phyloP scores from a whole-genome alignment of 23 tunicate species.

The Oikopleura albicans region DNA sequence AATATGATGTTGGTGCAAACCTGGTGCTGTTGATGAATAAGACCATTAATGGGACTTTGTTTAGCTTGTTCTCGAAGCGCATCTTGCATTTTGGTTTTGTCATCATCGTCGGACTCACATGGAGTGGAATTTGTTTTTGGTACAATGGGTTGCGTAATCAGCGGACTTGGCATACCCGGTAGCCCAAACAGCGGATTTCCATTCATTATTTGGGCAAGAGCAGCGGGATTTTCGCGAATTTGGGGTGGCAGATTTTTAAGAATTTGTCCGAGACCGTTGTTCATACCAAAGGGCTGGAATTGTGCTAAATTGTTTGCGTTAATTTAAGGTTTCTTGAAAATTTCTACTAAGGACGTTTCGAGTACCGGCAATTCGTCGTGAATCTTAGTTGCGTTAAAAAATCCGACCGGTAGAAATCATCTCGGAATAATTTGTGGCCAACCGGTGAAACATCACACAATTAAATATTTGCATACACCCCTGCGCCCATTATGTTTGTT shows the following conservation, averaged over 20 bases:
- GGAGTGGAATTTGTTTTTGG: neutral
- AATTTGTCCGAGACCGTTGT: neutral
- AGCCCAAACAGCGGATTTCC: neutral
- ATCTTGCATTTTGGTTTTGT: neutral
- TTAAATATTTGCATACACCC: too few relatives aligned
- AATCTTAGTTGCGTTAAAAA: too few relatives aligned
- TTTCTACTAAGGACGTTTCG: too few relatives aligned
- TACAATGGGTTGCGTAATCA: neutral
- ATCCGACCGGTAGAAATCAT: too few relatives aligned
- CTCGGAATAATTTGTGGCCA: too few relatives aligned
- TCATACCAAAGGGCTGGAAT: neutral
- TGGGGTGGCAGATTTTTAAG: neutral
- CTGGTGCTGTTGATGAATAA: neutral
- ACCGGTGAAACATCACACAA: too few relatives aligned
- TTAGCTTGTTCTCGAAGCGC: neutral
- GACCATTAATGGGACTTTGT: too few relatives aligned
- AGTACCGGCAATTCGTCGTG: too few relatives aligned
- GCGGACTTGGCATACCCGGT: neutral
- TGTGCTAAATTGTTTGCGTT: too few relatives aligned
- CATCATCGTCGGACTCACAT: neutral
- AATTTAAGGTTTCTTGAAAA: too few relatives aligned
- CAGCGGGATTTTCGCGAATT: neutral
- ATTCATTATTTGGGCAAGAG: slow-evolving; percentile 3
- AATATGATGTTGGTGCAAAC: too few relatives aligned
- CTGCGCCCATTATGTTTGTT: too few relatives aligned